Conservation (phyloP, 2,113 vertebrate genomes). For the Theropithecus gelada region DNA sequence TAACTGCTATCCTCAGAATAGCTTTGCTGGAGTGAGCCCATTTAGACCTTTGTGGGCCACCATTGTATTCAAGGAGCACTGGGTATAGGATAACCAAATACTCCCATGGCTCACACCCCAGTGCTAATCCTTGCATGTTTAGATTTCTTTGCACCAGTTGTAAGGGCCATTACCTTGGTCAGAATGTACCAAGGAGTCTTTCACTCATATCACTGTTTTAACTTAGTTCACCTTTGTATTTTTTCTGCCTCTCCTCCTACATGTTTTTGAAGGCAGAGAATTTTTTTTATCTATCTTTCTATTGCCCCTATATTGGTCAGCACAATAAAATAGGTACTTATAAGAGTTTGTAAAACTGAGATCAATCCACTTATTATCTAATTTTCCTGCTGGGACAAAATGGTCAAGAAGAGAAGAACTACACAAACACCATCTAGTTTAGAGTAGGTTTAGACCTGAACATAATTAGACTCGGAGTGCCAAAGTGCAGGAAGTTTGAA, state of each 20-base stretch:
- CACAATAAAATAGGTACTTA: not conserved
- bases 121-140: accelerated
- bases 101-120: accelerated
- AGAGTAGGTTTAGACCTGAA: not conserved
- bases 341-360: not conserved
- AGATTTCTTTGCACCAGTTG: not conserved
- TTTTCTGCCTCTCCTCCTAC: not conserved
- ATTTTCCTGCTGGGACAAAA: not conserved
- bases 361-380: not conserved
- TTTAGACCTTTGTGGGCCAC: not conserved
- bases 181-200: not conserved
- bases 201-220: not conserved
- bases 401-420: not conserved
- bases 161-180: not conserved
- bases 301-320: not conserved
- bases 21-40: not conserved
- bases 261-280: not conserved
- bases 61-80: not conserved
- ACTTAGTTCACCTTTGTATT: not conserved
- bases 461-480: not conserved
- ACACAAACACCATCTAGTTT: not conserved
- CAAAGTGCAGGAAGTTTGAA: not conserved
- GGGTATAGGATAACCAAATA: not conserved
- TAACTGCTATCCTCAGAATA: not conserved
- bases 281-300: not conserved